Percentiles rank a stretch among this genome's conserved stretches.
Conservation (phyloP, 2,888 invertebrate species). For the Pogonocherus hispidulus region DNA sequence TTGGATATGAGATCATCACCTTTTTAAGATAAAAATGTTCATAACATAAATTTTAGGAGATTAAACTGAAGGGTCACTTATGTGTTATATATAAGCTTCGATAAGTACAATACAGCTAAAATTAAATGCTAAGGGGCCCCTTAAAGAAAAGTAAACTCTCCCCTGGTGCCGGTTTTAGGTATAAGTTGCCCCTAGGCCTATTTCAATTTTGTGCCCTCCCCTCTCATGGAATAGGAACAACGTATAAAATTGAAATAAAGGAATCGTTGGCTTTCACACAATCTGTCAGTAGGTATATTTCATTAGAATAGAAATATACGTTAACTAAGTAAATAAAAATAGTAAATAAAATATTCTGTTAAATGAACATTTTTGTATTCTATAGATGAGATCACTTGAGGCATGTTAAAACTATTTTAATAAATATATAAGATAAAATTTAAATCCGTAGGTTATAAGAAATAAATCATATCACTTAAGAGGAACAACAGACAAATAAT, state of each 20-base stretch:
- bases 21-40: no score
- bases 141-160: no score
- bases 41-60: no score
- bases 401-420: not conserved
- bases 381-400: not conserved
- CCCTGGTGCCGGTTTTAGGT: not conserved
- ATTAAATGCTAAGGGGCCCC: no score
- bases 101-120: no score
- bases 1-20: no score
- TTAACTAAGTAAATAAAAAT: not conserved
- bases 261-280: conserved; percentile 1
- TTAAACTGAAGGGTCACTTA: no score
- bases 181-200: not conserved
- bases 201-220: not conserved
- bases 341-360: not conserved
- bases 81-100: no score
- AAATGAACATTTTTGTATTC: not conserved
- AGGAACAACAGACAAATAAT: conserved; percentile 1
- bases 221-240: not conserved
- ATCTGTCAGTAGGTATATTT: not conserved
- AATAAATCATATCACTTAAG: not conserved
- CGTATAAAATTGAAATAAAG: not conserved
- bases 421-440: not conserved
- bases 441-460: not conserved
- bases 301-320: conserved; percentile 1